These are phyloP conservation scores for Cetoscarus ocellatus DNA, from an alignment of 2,797 vertebrate genomes.

Conservation along the genomic window DNA sequence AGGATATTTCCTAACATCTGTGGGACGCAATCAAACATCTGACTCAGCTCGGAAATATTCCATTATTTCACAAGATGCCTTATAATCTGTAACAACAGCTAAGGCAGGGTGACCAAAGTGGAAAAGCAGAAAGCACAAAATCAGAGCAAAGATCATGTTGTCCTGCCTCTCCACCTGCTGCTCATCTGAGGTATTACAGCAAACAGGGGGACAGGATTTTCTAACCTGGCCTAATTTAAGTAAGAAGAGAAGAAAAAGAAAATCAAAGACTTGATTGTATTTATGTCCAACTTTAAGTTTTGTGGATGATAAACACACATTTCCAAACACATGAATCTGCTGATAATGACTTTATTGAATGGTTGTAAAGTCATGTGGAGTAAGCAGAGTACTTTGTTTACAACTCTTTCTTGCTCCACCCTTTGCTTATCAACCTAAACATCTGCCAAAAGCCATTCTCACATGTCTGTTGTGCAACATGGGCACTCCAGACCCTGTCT, in stretches of 20 bases:
- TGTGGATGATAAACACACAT: not conserved
- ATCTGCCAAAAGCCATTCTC: slow-evolving; percentile 30
- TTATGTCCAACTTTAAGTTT: not conserved
- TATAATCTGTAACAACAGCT: not conserved
- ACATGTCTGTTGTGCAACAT: slow-evolving; percentile 25
- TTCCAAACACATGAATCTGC: not conserved
- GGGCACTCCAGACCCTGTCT: not conserved
- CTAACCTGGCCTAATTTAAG: too few species aligned
- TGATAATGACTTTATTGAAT: not conserved
- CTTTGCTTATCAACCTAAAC: slow-evolving; percentile 30
- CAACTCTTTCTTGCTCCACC: not conserved
- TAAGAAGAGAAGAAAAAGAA: too few species aligned
- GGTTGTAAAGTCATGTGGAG: not conserved
- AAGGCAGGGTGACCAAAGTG: not conserved
- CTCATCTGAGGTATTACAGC: slow-evolving; percentile 29
- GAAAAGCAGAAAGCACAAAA: not conserved
- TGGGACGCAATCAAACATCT: not conserved
- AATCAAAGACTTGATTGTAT: not conserved
- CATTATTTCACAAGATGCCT: not conserved
- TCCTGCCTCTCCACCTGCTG: slow-evolving; percentile 60
- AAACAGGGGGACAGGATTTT: not conserved
- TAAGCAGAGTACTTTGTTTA: slow-evolving; percentile 1
- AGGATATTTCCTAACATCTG: not conserved
- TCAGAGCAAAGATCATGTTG: slow-evolving; percentile 5
- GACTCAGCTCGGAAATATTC: not conserved